phyloP scores from a whole-genome alignment of 2,888 invertebrate species.

The Drosophila paramelanica region DNA sequence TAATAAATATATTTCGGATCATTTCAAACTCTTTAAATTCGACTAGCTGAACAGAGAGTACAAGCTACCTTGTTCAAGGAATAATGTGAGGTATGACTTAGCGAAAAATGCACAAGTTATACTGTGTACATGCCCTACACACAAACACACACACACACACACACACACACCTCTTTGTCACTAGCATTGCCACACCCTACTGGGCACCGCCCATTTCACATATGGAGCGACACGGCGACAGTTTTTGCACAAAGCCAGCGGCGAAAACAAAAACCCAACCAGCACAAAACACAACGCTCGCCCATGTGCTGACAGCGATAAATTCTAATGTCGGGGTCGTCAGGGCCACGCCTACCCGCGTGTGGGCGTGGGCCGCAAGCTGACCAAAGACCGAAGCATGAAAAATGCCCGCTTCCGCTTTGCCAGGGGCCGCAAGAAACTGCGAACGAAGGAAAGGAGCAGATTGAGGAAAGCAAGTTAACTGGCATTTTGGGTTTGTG shows the following conservation, averaged over 20 bases:
- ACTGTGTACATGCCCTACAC: conserved; percentile 59
- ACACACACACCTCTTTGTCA: conserved; percentile 13
- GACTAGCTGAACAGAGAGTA: not conserved
- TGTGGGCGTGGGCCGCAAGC: conserved; percentile 51
- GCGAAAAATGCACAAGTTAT: conserved; percentile 46
- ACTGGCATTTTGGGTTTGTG: conserved; percentile 73
- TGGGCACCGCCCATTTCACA: conserved; percentile 24
- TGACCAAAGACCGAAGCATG: conserved; percentile 73
- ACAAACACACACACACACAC: conserved; percentile 36
- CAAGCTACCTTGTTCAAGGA: conserved; percentile 1
- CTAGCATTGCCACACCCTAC: not conserved
- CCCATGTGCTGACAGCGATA: conserved; percentile 76
- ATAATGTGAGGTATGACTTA: conserved; percentile 12
- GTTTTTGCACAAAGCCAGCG: conserved; percentile 47
- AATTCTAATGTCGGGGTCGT: conserved; percentile 76
- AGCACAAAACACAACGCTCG: conserved; percentile 42
- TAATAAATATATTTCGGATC: too few species aligned
- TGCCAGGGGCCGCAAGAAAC: conserved; percentile 3
- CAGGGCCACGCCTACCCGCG: conserved; percentile 56
- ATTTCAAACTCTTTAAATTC: not conserved
- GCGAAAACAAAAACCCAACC: conserved; percentile 20
- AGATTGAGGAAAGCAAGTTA: conserved; percentile 47
- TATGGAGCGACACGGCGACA: conserved; percentile 48
- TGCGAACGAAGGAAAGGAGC: conserved; percentile 15
- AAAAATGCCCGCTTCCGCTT: conserved; percentile 67